phyloP scores from a whole-genome alignment of 2,113 vertebrate genomes.

The Elaphurus davidianus region DNA sequence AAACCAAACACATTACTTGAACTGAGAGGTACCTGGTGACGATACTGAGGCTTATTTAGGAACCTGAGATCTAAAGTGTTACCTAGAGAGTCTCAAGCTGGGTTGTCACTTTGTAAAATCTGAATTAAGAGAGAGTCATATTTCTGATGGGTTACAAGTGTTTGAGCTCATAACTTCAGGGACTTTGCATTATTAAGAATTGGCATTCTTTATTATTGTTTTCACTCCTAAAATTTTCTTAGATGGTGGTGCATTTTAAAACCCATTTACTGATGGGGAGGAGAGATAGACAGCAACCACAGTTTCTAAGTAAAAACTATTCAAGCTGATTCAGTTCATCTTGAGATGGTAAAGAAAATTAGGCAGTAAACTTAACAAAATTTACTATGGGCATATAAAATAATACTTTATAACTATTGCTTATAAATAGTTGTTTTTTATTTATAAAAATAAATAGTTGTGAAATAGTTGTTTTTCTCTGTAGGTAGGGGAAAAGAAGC shows the following conservation, averaged over 20 bases:
- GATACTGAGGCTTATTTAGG: constrained; percentile 17
- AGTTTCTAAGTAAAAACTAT: neutral
- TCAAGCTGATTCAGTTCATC: neutral
- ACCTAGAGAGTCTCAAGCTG: neutral
- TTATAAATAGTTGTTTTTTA: neutral
- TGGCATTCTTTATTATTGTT: neutral
- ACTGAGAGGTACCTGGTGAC: neutral
- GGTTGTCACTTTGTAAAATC: neutral
- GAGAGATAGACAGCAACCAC: neutral
- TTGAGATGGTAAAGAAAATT: constrained; percentile 33
- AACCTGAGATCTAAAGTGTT: neutral
- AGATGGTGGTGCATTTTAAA: neutral
- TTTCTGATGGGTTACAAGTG: neutral
- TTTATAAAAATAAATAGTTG: neutral
- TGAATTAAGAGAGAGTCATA: neutral
- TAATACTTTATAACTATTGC: neutral
- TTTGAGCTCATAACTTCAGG: neutral
- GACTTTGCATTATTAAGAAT: neutral
- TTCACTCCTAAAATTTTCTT: neutral
- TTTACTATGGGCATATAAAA: neutral
- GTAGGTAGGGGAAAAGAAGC: neutral
- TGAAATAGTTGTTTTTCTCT: constrained; percentile 22
- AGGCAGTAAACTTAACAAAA: neutral
- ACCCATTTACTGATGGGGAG: neutral
- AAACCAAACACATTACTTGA: neutral